phyloP scores from a whole-genome alignment of 2,888 invertebrate species.

The Chirona hameri region DNA sequence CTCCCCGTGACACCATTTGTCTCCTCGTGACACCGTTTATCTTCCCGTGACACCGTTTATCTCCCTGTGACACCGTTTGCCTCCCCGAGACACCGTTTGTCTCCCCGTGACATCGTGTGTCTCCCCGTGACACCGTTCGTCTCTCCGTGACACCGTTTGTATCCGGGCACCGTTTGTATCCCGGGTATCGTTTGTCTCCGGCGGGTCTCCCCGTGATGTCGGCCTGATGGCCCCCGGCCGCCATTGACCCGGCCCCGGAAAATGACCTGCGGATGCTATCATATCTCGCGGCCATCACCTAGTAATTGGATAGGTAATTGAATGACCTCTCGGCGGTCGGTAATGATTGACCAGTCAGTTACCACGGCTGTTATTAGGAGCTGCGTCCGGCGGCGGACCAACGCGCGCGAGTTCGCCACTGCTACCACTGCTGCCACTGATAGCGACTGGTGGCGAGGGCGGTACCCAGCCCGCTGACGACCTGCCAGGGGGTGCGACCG shows the following conservation, averaged over 20 bases:
- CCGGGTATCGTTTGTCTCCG: too few relatives aligned
- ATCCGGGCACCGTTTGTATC: not conserved
- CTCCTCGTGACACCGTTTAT: too few relatives aligned
- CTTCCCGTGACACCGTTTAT: too few relatives aligned
- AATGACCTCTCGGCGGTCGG: constrained; percentile 6
- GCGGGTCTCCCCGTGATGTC: not conserved
- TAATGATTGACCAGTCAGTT: constrained; percentile 22
- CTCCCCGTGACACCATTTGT: not conserved
- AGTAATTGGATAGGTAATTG: constrained; percentile 29
- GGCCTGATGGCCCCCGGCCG: not conserved
- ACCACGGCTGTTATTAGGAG: not conserved
- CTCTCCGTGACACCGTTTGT: not conserved
- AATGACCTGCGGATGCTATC: constrained; percentile 12
- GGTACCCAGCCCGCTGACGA: too few relatives aligned
- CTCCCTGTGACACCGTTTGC: too few relatives aligned
- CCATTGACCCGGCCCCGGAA: not conserved
- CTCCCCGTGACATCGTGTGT: too few relatives aligned
- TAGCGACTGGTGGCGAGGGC: too few relatives aligned
- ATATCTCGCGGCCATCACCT: constrained; percentile 5
- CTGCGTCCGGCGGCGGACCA: not conserved
- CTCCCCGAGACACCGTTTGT: too few relatives aligned
- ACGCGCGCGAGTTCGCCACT: not conserved
- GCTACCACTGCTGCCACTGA: not conserved
- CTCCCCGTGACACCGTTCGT: too few relatives aligned
- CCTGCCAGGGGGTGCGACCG: too few relatives aligned